Base-by-base conservation (phyloP, 2,113 vertebrate genomes). In the Pelvicachromis taeniatus region DNA sequence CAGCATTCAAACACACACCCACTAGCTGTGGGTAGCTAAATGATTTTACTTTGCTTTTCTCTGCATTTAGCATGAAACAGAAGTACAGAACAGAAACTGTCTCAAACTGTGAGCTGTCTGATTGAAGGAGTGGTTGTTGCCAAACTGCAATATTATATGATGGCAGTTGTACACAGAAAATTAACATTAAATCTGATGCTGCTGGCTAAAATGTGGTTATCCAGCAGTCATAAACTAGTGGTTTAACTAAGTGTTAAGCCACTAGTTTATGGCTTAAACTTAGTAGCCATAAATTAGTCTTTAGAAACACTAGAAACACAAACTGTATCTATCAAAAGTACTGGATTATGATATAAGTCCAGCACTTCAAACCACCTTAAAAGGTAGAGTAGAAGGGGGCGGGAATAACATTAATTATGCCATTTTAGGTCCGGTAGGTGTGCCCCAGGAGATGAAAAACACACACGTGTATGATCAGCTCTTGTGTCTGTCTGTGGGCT, bases 401-500 rank as follows among this genome's bases (percentile, higher is more conserved):
- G 82, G 88, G 81, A 75, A 88, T 42, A 7, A 80, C n/a, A 14
- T 16, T 11, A 17, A 6, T 3, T 16, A 55, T 33, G 78, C 81
- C 86, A 89, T 77, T 81, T 83, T 89, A 70, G 58, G 73, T 59
- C 45, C 4, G 4, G 86, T 89, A 91, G 95, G 94, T 89, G 94
- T 94, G 90, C 88, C 73, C 84, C 61, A 26, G 31, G 53, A 50
- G 56, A 87, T 86, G 55, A 89, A 91, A 93, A 94, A 78, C 83
- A 59, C 83, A 80, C 56, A 84, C 45, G 83, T 83, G 85, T 79
- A 54, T 85, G 78, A 85, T 50, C 85, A 82, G 87, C 61, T 82
- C 48, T 45, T 82, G 81, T 82, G 84, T 91, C 31, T 79, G 81
- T 86, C 59, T 63, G 81, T 29, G 70, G 38, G 82, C 55, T 33